A percentile compares a stretch with the other conserved stretches of the same genome.
These are phyloP conservation scores for Nothoprocta pentlandii DNA, from an alignment of 2,113 vertebrate species.

Conservation along the genomic window DNA sequence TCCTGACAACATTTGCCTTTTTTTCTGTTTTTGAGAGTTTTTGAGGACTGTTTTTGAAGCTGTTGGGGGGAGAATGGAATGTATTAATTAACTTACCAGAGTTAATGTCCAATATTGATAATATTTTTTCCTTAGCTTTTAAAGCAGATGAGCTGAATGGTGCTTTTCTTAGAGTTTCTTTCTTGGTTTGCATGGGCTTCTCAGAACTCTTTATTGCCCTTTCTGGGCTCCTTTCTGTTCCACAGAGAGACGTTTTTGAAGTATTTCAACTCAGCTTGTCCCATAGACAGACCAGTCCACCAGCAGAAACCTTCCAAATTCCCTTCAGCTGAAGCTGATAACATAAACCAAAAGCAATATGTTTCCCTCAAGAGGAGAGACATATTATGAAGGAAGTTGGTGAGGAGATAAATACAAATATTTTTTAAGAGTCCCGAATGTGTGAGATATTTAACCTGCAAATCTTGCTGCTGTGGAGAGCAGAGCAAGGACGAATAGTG, in stretches of 20 bases:
- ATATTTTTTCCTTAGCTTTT: not conserved
- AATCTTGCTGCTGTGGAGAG: not conserved
- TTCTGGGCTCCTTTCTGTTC: not conserved
- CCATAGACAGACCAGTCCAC: not conserved
- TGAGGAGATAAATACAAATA: not conserved
- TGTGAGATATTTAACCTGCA: not conserved
- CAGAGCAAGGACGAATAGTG: not conserved
- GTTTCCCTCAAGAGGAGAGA: not conserved
- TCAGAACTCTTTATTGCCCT: not conserved
- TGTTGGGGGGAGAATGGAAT: not conserved
- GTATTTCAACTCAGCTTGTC: not conserved
- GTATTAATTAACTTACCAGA: not conserved
- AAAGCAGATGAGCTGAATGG: conserved; percentile 3
- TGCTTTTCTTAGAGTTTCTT: not conserved
- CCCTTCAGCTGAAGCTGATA: not conserved
- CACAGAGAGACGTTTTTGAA: not conserved
- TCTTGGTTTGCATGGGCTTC: not conserved
- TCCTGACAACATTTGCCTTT: not conserved
- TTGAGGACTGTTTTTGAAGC: not conserved
- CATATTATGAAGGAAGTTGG: not conserved
- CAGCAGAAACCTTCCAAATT: not conserved
- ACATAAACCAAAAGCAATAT: not conserved
- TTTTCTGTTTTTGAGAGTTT: not conserved
- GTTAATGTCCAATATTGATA: not conserved
- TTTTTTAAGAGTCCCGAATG: not conserved